These are phyloP conservation scores for Delichon dasypus DNA, from an alignment of 2,797 vertebrate genomes.

Conservation along the genomic window DNA sequence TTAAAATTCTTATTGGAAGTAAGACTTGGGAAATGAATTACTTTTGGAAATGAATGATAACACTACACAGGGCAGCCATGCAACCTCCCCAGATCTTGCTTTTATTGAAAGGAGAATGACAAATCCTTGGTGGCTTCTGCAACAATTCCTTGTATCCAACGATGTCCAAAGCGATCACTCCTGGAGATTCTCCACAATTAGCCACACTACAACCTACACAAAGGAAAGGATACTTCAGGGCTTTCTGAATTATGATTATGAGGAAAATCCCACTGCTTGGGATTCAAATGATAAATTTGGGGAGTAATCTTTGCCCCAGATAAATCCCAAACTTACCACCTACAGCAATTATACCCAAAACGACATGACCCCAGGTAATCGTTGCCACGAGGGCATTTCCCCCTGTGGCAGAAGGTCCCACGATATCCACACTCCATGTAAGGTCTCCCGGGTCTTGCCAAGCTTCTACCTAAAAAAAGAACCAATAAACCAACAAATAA, in stretches of 20 bases:
- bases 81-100: background rate
- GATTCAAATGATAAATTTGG: background rate
- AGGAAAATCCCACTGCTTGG: background rate
- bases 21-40: background rate
- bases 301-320: background rate
- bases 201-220: constrained; percentile 15
- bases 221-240: background rate
- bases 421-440: constrained; percentile 32
- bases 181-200: background rate
- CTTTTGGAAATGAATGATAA: background rate
- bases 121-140: background rate
- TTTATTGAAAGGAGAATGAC: constrained; percentile 44
- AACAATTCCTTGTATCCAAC: background rate
- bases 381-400: constrained; percentile 20
- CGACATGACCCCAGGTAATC: background rate
- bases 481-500: background rate
- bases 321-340: constrained; percentile 22
- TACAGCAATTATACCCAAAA: background rate
- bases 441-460: background rate
- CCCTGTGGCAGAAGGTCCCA: constrained; percentile 44
- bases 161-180: fast-evolving
- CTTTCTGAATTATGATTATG: background rate
- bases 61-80: background rate
- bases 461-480: background rate
- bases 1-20: background rate